These are phyloP conservation scores for Rynchops niger DNA, from an alignment of 2,113 vertebrate genomes.

Conservation along the genomic window DNA sequence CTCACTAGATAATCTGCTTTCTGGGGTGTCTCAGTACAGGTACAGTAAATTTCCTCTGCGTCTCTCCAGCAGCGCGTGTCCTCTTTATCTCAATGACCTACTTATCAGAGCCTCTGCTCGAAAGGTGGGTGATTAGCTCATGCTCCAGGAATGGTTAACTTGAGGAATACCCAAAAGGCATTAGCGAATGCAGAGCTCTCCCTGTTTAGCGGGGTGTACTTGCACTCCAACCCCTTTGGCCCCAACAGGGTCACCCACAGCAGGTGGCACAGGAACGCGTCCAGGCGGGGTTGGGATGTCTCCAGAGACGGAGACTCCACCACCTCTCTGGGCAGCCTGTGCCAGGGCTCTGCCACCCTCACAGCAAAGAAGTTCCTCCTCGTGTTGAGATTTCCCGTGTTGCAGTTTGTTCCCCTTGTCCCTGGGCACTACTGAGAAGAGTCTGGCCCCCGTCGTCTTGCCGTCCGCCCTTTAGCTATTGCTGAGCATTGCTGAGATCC, in stretches of 20 bases:
- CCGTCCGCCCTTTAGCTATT: background rate
- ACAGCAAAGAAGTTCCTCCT: background rate
- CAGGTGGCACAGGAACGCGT: background rate
- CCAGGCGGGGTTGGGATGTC: background rate
- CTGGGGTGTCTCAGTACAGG: background rate
- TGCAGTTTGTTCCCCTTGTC: too few species aligned
- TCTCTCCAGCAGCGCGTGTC: background rate
- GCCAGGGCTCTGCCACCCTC: background rate
- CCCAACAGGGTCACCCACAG: background rate
- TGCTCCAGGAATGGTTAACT: background rate
- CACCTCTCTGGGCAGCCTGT: background rate
- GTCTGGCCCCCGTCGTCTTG: background rate
- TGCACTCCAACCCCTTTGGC: background rate
- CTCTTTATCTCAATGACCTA: background rate
- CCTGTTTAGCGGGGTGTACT: background rate
- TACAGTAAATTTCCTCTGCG: background rate
- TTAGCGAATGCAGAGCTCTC: background rate
- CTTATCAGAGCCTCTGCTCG: background rate
- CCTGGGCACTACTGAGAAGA: background rate
- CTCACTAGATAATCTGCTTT: background rate
- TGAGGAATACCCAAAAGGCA: background rate
- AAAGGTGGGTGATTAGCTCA: fast-evolving
- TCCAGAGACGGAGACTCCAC: background rate
- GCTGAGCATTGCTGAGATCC: background rate
- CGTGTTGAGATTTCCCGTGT: background rate